phyloP scores from a whole-genome alignment of 2,113 vertebrate genomes.

The Sylvietta virens region DNA sequence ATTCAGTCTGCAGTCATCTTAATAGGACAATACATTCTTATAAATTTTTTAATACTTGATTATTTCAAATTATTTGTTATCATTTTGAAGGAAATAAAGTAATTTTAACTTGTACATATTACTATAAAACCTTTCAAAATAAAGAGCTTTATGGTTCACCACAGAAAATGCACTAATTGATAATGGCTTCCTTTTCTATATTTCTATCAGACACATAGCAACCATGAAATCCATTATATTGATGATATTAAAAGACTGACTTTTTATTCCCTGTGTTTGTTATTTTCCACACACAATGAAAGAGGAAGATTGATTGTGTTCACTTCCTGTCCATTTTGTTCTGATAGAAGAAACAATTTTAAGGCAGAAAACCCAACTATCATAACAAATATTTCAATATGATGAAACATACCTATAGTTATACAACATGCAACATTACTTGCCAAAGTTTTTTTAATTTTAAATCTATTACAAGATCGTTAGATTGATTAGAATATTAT shows the following conservation, averaged over 20 bases:
- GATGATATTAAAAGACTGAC: background rate
- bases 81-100: background rate
- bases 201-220: background rate
- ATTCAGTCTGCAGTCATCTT: background rate
- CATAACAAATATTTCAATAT: background rate
- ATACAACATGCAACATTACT: background rate
- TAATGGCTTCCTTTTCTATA: background rate
- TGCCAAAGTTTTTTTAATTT: background rate
- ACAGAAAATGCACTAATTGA: background rate
- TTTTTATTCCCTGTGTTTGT: background rate
- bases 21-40: background rate
- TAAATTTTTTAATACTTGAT: background rate
- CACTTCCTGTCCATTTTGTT: background rate
- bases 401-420: background rate
- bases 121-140: background rate
- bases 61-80: background rate
- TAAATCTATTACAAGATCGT: background rate
- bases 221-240: background rate
- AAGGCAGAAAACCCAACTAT: background rate
- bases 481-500: background rate
- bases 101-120: background rate
- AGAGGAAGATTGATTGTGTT: background rate
- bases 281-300: background rate
- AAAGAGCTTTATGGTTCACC: background rate
- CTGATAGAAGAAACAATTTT: background rate